Percentiles rank a stretch among this genome's conserved stretches.
Evolutionary conservation across 2,888 invertebrate genomes (phyloP).

Genomic region (Tyria jacobaeae): DNA sequence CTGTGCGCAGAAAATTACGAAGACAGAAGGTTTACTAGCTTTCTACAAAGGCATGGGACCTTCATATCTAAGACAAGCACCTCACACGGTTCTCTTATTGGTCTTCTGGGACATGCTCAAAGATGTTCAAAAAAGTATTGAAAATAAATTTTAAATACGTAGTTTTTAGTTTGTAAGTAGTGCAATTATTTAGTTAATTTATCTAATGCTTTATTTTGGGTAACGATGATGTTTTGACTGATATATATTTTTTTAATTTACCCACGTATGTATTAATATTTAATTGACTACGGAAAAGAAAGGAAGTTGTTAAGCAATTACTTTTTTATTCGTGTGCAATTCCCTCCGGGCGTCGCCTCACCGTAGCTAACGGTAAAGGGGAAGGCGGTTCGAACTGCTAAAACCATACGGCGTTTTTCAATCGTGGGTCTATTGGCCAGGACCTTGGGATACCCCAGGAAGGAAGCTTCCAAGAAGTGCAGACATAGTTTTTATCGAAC

Average conservation of each 20-base stretch:
- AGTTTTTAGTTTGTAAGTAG: constrained; percentile 10
- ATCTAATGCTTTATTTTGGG: background rate
- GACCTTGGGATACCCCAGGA: too few species aligned
- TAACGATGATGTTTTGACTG: background rate
- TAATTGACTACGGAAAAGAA: too few species aligned
- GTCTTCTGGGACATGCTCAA: constrained; percentile 95
- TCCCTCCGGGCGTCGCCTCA: too few species aligned
- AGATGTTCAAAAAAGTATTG: constrained; percentile 69
- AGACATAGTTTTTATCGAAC: background rate
- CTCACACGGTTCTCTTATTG: constrained; percentile 95
- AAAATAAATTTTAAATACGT: constrained; percentile 39
- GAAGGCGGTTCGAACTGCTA: too few species aligned
- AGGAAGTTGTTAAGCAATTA: too few species aligned
- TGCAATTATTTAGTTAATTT: background rate
- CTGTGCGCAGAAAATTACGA: constrained; percentile 91
- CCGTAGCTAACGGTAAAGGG: too few species aligned
- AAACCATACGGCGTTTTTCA: too few species aligned
- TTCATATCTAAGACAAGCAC: constrained; percentile 95
- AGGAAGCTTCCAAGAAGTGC: too few species aligned
- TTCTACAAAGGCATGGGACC: constrained; percentile 97
- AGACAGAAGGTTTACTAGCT: constrained; percentile 92
- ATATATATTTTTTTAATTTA: constrained; percentile 1
- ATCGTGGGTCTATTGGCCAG: too few species aligned
- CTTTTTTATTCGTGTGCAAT: too few species aligned
- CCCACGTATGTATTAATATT: background rate